Percentiles rank a stretch among this genome's conserved stretches.
phyloP scores from a whole-genome alignment of 2,888 invertebrate species.

The Lithophane socia region DNA sequence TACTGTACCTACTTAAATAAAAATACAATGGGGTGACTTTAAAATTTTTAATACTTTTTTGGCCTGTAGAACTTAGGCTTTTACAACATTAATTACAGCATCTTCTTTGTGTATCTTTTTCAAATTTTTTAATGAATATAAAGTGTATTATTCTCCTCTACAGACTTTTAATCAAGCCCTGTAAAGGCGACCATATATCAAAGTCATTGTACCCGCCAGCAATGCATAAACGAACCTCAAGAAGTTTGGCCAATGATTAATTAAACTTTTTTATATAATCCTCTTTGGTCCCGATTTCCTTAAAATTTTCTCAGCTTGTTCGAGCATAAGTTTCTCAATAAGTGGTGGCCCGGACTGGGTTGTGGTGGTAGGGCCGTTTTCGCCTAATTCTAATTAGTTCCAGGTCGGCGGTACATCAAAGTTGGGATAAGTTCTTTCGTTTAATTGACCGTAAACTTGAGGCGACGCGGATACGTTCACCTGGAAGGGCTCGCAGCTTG shows the following conservation, averaged over 20 bases:
- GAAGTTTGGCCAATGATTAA: slow-evolving; percentile 59
- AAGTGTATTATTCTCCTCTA: slow-evolving; percentile 16
- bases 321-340: slow-evolving; percentile 72
- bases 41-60: slow-evolving; percentile 19
- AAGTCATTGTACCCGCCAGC: slow-evolving; percentile 56
- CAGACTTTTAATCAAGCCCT: slow-evolving; percentile 53
- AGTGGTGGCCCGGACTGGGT: slow-evolving; percentile 66
- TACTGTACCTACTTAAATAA: background rate
- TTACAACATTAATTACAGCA: slow-evolving; percentile 37
- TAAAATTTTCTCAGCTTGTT: slow-evolving; percentile 68
- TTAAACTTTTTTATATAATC: slow-evolving; percentile 63
- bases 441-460: slow-evolving; percentile 85
- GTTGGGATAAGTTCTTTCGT: slow-evolving; percentile 83
- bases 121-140: slow-evolving; percentile 19
- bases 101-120: slow-evolving; percentile 24
- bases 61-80: background rate
- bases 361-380: slow-evolving; percentile 74
- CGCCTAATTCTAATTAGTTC: slow-evolving; percentile 87
- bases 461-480: slow-evolving; percentile 75
- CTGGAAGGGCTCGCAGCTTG: slow-evolving; percentile 71
- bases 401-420: slow-evolving; percentile 85
- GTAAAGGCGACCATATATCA: slow-evolving; percentile 55
- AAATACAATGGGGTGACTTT: slow-evolving; percentile 14
- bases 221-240: slow-evolving; percentile 54
- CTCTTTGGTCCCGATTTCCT: slow-evolving; percentile 56